Base-by-base conservation (phyloP, 2,797 vertebrate genomes). In the Hephaestus fuliginosus region DNA sequence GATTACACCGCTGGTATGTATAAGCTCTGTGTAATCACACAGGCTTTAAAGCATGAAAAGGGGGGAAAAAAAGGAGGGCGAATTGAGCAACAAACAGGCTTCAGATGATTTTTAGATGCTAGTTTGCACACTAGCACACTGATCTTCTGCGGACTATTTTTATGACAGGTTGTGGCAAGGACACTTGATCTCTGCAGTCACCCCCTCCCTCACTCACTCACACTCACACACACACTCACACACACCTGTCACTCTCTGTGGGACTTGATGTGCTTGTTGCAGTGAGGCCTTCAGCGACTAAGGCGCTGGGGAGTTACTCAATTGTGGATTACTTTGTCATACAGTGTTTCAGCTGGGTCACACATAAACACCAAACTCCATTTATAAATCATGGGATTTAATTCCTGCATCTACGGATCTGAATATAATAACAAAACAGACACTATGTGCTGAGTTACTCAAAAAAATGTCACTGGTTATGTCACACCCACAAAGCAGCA, bases 201-300 rank as follows among this genome's bases (percentile, higher is more conserved):
- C 77, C 76, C 82, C 80, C 69, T 82, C 67, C 60, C 80, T 60
- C 77, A 49, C 78, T 56, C 79, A 48, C 71, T 20, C 73, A 56
- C 58, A 43, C 22, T 43, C 69, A 60, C 74, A 75, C 74, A 71
- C 81, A 66, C 79, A 53, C 63, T 52, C 63, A 79, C 87, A 79
- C 87, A 87, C 92, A 92, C 91, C 93, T 95, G 94, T 94, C 91
- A 93, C 91, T 90, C 86, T 72, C 55, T 80, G 65, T 79, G 74
- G 73, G 85, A 89, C 88, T 89, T 84, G 43, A 74, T 84, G 80
- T 87, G 51, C 80, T 79, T 82, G 68, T 80, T 71, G 51, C 43
- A 64, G 17, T 58, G 71, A 83, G 62, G 82, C 86, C 80, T 86
- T 71, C 53, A 61, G 41, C 82, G 77, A 80, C 70, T 15, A 57